These are phyloP conservation scores for Ceraclea dissimilis DNA, from an alignment of 2,888 invertebrate genomes.

Conservation along the genomic window DNA sequence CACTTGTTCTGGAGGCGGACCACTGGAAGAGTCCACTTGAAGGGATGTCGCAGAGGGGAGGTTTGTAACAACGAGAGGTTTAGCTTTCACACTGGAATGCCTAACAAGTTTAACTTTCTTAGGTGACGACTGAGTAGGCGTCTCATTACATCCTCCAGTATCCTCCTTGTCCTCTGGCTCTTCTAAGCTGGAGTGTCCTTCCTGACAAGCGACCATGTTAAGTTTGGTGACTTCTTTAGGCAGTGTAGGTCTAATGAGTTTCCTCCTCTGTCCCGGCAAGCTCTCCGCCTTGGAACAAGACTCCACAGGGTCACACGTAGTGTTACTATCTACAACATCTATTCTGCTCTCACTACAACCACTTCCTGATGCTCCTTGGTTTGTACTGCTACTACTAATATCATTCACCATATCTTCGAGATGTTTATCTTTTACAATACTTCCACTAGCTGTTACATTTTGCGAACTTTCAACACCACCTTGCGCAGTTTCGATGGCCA, in stretches of 20 bases:
- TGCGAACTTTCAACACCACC: neutral
- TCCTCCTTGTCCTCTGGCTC: neutral
- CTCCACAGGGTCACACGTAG: neutral
- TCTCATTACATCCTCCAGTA: neutral
- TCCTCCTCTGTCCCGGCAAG: constrained; percentile 14
- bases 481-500: neutral
- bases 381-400: constrained; percentile 19
- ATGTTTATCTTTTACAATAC: neutral
- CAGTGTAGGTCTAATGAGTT: constrained; percentile 13
- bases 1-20: neutral
- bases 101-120: constrained; percentile 22
- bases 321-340: constrained; percentile 9
- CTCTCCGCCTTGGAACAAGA: constrained; percentile 9
- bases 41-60: neutral
- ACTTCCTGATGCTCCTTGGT: constrained; percentile 13
- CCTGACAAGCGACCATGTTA: too few relatives aligned
- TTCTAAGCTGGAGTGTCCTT: neutral
- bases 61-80: constrained; percentile 6
- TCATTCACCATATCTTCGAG: constrained; percentile 12
- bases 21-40: neutral
- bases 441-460: neutral
- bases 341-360: neutral
- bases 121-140: constrained; percentile 7
- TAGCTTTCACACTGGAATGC: constrained; percentile 10
- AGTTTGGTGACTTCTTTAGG: neutral